These are phyloP conservation scores for Sylvilagus bachmani DNA, from an alignment of 2,113 vertebrate species.

Conservation along the genomic window DNA sequence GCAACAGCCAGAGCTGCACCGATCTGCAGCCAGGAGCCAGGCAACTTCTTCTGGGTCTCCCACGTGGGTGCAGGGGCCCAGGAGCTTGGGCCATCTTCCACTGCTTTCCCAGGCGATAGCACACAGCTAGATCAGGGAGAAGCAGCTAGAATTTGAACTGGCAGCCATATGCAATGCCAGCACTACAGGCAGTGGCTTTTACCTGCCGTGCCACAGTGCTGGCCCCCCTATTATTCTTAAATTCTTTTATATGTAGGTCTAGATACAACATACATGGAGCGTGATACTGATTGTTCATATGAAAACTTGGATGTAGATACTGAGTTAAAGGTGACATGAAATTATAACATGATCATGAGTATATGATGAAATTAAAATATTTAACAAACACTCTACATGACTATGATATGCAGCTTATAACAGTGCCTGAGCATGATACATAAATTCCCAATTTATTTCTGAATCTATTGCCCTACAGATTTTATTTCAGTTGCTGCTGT, in stretches of 20 bases:
- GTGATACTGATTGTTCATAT: constrained; percentile 7
- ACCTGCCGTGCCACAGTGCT: too few relatives aligned
- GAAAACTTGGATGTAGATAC: background rate
- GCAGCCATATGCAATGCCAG: too few relatives aligned
- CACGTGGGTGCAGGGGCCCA: too few relatives aligned
- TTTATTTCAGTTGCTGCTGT: background rate
- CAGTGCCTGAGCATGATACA: background rate
- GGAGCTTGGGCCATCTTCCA: too few relatives aligned
- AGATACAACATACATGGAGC: background rate
- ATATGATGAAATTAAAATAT: background rate
- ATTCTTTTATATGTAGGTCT: background rate
- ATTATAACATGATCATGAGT: background rate
- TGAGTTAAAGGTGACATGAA: background rate
- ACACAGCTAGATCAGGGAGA: too few relatives aligned
- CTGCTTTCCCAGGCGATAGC: too few relatives aligned
- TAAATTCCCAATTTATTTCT: background rate
- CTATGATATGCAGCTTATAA: background rate
- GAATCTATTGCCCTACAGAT: background rate
- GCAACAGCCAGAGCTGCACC: too few relatives aligned
- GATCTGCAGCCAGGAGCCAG: too few relatives aligned
- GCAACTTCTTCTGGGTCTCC: too few relatives aligned
- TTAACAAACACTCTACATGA: background rate
- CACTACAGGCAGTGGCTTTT: too few relatives aligned
- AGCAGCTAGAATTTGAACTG: too few relatives aligned
- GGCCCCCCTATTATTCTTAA: background rate